Conservation (phyloP, 2,113 vertebrate species). For the Antigone vipio region DNA sequence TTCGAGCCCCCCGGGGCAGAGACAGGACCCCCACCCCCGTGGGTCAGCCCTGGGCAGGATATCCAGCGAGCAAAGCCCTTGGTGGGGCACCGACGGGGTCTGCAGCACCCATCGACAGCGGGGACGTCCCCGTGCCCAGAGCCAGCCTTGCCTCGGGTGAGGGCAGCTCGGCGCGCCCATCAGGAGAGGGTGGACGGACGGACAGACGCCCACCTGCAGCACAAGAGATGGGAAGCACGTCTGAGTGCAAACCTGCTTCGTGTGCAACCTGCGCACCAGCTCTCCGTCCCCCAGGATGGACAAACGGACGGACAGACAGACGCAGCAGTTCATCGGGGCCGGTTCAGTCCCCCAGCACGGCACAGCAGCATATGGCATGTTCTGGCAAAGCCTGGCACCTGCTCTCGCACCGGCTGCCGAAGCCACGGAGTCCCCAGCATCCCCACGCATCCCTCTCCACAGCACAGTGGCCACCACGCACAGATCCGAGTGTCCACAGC, state of each 20-base stretch:
- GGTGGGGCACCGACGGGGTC: too few relatives aligned
- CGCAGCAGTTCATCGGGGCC: neutral
- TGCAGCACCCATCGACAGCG: too few relatives aligned
- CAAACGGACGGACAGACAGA: fast-evolving
- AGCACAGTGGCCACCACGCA: fast-evolving
- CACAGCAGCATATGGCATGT: fast-evolving
- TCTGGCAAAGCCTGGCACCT: fast-evolving
- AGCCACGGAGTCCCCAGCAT: neutral
- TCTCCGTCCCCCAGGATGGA: neutral
- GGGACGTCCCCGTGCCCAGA: fast-evolving
- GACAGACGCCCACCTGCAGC: neutral
- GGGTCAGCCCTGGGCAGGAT: neutral
- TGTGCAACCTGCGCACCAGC: fast-evolving
- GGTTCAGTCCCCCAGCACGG: neutral
- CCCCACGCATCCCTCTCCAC: fast-evolving
- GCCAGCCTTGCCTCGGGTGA: fast-evolving
- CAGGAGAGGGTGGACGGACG: neutral
- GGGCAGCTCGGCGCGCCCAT: neutral
- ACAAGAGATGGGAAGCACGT: neutral
- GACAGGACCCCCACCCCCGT: fast-evolving
- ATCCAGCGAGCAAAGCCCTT: neutral
- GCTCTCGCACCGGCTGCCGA: neutral
- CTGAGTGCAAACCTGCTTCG: fast-evolving
- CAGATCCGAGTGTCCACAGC: fast-evolving
- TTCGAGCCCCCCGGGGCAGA: fast-evolving